Evolutionary conservation across 64 coral and sea anemone genomes (phyloP), one percentile per base, ranked within the genome.

Genomic region (Actinia tenebrosa): DNA sequence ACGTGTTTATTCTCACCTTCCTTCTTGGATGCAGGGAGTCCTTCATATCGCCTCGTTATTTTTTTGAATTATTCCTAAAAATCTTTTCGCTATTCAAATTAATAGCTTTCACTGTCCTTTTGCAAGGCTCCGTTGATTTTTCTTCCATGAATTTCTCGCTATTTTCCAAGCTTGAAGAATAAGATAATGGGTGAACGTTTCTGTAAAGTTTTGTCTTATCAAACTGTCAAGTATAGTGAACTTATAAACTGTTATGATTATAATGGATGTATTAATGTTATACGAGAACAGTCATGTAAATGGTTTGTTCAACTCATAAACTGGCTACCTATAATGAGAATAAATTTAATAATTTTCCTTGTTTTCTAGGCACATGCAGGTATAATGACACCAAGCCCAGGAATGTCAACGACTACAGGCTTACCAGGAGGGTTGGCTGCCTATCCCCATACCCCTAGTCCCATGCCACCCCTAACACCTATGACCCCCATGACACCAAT

Each of bases 401-500:
- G 97, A 0, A 56, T 99, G 26, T 89, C 91, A 53, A 93, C 97
- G 10, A 99, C 93, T 3, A 71, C 97, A 14, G 89, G 93, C 27
- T 81, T 99, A 11, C 97, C 93, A 82, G 93, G 97, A 52, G 85
- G 89, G 5, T 63, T 94, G 16, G 79, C 92, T 42, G 52, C 96
- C 17, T 99, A 99, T 53, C 93, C 97, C 30, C 82, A 88, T 22
- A 95, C 93, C 47, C 97, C 97, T 20, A 94, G 89, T 30, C 97
- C 97, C 0, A 95, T 99, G 90, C 93, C 93, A 7, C 97, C 97
- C 37, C 84, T 88, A 1, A 95, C 97, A 84, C 97, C 97, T 1
- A 95, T 95, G 93, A 95, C 93, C 0, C 93, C 93, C 3, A 99
- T 99, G 97, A 95, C 93, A 8, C 95, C 95, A 1, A 98, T 98